Evolutionary conservation across 2,888 invertebrate species (phyloP).

Genomic region (Palloptera scutellata): DNA sequence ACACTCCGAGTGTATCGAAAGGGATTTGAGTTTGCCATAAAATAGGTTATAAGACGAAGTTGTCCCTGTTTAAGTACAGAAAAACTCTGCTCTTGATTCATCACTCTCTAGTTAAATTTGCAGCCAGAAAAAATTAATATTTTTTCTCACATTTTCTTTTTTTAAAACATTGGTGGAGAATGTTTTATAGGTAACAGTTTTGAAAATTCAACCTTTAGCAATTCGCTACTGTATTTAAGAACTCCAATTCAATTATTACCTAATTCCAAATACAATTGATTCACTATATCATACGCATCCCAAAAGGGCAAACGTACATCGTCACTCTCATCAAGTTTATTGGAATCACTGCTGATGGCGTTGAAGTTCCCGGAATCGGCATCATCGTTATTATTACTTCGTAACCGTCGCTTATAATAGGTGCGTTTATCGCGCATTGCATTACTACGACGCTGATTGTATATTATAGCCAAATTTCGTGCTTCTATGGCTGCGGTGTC

Average conservation of each 20-base stretch:
- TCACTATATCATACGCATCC: slow-evolving; percentile 91
- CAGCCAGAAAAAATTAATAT: no score
- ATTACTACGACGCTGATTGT: slow-evolving; percentile 56
- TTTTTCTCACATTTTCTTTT: no score
- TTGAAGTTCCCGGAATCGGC: slow-evolving; percentile 43
- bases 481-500: slow-evolving; percentile 43
- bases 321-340: slow-evolving; percentile 37
- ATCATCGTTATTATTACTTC: slow-evolving; percentile 49
- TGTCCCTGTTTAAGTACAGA: no score
- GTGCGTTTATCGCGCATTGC: slow-evolving; percentile 55
- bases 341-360: slow-evolving; percentile 30
- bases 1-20: no score
- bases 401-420: slow-evolving; percentile 47
- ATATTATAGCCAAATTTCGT: slow-evolving; percentile 54
- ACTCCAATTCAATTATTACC: slow-evolving; percentile 65
- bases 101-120: no score
- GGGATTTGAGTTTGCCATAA: no score
- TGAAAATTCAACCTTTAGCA: no score
- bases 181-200: no score
- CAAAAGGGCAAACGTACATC: slow-evolving; percentile 73
- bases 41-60: no score
- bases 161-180: no score
- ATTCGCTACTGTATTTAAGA: no score
- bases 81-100: no score
- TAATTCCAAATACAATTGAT: slow-evolving; percentile 86